Conservation (phyloP, 2,888 invertebrate species). For the Timandra comae region DNA sequence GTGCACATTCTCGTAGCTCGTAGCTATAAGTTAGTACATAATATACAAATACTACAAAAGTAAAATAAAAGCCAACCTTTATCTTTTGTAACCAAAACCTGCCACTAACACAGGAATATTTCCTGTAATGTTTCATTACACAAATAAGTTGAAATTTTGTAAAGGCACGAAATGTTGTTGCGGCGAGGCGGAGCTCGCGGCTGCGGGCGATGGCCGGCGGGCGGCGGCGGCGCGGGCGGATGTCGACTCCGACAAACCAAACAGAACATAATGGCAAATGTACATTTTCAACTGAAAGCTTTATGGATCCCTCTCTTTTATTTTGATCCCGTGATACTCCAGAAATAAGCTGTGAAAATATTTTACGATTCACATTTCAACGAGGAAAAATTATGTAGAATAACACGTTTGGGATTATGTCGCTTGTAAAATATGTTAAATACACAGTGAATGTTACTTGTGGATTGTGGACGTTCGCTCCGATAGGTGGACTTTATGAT, state of each 20-base stretch:
- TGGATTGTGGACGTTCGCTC: too few species aligned
- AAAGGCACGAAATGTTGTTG: too few species aligned
- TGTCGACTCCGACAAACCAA: conserved; percentile 26
- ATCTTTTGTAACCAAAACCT: too few species aligned
- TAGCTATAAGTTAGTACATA: too few species aligned
- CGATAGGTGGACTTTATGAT: too few species aligned
- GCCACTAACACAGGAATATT: too few species aligned
- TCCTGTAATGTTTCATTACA: too few species aligned
- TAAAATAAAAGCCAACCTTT: too few species aligned
- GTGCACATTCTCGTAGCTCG: too few species aligned
- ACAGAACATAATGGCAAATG: conserved; percentile 30
- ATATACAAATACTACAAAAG: too few species aligned
- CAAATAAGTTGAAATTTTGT: too few species aligned
- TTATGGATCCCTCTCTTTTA: conserved; percentile 21
- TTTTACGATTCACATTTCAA: conserved; percentile 1
- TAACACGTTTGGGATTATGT: neutral
- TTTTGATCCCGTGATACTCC: conserved; percentile 11
- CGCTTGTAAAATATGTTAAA: conserved; percentile 1
- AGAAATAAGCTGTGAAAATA: conserved; percentile 5
- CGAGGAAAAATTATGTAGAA: conserved; percentile 1
- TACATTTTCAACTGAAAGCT: conserved; percentile 28
- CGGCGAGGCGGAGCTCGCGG: neutral
- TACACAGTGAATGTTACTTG: too few species aligned
- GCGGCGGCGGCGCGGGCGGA: conserved; percentile 10
- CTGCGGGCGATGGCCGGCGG: conserved; percentile 12